phyloP scores from a whole-genome alignment of 1,140 invertebrate genomes.

The Leptonema lineaticorne region DNA sequence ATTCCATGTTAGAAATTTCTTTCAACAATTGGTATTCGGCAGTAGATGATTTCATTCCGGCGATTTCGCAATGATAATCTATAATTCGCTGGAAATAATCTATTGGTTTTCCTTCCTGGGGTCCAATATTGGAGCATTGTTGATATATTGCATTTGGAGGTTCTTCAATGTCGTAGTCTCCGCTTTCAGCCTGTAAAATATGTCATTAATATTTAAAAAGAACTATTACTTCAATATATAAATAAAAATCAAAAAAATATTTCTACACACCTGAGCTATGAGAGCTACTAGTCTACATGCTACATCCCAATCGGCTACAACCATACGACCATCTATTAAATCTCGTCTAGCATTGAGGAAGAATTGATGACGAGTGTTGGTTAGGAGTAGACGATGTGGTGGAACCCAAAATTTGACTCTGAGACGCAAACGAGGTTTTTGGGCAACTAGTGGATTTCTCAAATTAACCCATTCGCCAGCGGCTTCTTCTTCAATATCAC shows the following conservation, averaged over 20 bases:
- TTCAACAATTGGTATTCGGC: constrained; percentile 82
- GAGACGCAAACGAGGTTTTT: constrained; percentile 59
- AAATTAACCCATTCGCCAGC: constrained; percentile 75
- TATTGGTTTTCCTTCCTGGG: constrained; percentile 61
- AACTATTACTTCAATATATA: background rate
- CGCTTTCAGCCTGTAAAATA: constrained; percentile 63
- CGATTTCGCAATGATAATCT: constrained; percentile 60
- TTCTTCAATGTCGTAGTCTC: constrained; percentile 65
- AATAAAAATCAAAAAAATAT: background rate
- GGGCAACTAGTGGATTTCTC: constrained; percentile 74
- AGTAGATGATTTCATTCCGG: constrained; percentile 52
- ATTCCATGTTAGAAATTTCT: constrained; percentile 73
- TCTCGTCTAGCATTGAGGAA: constrained; percentile 78
- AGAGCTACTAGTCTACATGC: constrained; percentile 73
- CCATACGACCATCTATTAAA: constrained; percentile 69
- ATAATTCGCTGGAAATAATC: constrained; percentile 65
- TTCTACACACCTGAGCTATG: constrained; percentile 62
- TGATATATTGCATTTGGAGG: constrained; percentile 62
- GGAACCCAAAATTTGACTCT: constrained; percentile 88
- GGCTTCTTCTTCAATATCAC: constrained; percentile 7
- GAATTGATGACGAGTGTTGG: constrained; percentile 80
- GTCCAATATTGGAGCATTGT: constrained; percentile 62
- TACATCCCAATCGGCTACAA: constrained; percentile 66
- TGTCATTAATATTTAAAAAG: background rate
- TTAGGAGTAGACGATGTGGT: constrained; percentile 80